phyloP scores from a whole-genome alignment of 2,888 invertebrate species.

The Mantis religiosa region DNA sequence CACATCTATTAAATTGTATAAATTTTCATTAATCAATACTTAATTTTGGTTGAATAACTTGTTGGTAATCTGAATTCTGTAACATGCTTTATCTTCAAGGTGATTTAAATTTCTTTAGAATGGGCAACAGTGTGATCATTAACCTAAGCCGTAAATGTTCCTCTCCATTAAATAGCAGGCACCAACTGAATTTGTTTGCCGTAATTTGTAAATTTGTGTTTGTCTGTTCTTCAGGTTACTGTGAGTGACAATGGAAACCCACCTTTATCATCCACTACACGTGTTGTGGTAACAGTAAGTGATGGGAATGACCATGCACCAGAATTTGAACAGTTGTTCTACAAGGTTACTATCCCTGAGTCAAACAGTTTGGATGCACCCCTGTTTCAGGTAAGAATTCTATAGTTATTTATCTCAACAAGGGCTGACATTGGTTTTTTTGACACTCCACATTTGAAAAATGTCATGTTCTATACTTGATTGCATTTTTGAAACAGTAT shows the following conservation, averaged over 20 bases:
- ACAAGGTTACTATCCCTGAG: conserved; percentile 73
- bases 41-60: too few species aligned
- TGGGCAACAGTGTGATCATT: too few species aligned
- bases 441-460: background rate
- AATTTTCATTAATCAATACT: too few species aligned
- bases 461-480: too few species aligned
- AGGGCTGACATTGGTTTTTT: background rate
- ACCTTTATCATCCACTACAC: conserved; percentile 68
- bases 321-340: conserved; percentile 75
- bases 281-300: conserved; percentile 73
- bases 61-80: too few species aligned
- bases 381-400: conserved; percentile 55
- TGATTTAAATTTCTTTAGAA: too few species aligned
- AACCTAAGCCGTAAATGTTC: too few species aligned
- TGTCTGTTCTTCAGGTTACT: conserved; percentile 40
- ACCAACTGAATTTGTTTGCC: too few species aligned
- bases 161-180: too few species aligned
- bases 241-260: conserved; percentile 77
- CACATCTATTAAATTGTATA: too few species aligned
- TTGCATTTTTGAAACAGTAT: background rate
- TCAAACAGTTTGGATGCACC: conserved; percentile 51
- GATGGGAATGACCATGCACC: conserved; percentile 89
- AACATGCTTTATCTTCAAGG: too few species aligned
- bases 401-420: background rate
- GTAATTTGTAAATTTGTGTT: background rate